A percentile compares a stretch with the other conserved stretches of the same genome.
phyloP scores from a whole-genome alignment of 35 echinoderm and acorn worm genomes.

The Apostichopus parvimensis region DNA sequence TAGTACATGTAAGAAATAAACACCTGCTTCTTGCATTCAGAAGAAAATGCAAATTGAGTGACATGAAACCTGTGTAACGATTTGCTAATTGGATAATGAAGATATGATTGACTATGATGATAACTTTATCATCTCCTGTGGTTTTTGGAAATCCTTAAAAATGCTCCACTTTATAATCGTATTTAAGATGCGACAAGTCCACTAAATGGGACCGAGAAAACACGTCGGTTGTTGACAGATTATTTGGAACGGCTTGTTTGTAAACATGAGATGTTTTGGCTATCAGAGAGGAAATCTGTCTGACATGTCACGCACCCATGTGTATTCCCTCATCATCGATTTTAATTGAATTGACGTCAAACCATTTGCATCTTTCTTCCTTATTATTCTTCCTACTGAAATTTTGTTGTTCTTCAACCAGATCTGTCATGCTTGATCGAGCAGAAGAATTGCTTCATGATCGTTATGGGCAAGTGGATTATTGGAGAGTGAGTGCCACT shows the following conservation, averaged over 20 bases:
- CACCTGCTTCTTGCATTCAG: too few species aligned
- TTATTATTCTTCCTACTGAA: background rate
- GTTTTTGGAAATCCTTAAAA: background rate
- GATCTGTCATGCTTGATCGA: slow-evolving; percentile 72
- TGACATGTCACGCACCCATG: background rate
- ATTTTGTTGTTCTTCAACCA: slow-evolving; percentile 17
- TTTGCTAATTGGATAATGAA: background rate
- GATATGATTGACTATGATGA: slow-evolving; percentile 19
- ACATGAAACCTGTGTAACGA: background rate
- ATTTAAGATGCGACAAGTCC: background rate
- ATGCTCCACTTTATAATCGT: background rate
- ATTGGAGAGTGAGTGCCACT: slow-evolving; percentile 92
- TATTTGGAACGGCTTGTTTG: background rate
- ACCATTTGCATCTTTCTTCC: background rate
- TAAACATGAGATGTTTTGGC: slow-evolving; percentile 18
- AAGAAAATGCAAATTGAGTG: too few species aligned
- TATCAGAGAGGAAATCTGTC: background rate
- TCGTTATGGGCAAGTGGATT: slow-evolving; percentile 79
- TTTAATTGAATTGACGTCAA: slow-evolving; percentile 17
- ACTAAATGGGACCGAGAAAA: background rate
- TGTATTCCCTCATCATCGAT: background rate
- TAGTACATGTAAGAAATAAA: too few species aligned
- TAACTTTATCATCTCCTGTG: slow-evolving; percentile 10
- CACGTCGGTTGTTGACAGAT: background rate
- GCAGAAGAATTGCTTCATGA: slow-evolving; percentile 93